Conservation (phyloP, 2,113 vertebrate genomes). For the Eulacestoma nigropectus region DNA sequence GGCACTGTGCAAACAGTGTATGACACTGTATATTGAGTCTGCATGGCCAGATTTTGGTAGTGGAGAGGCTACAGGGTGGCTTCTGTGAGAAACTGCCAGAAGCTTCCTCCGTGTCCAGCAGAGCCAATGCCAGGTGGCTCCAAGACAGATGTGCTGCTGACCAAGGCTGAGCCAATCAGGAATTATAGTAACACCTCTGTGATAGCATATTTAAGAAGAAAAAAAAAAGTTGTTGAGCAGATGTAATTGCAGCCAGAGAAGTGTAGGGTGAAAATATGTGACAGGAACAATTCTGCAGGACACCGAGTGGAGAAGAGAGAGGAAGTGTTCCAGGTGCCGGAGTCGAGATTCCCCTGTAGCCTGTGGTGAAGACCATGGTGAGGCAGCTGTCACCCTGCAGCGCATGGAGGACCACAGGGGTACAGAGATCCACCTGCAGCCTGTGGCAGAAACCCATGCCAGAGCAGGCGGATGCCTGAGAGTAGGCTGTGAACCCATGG, state of each 20-base stretch:
- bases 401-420: not conserved
- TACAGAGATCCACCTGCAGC: not conserved
- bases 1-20: not conserved
- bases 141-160: not conserved
- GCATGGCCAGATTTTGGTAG: not conserved
- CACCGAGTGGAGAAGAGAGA: not conserved
- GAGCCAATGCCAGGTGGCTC: not conserved
- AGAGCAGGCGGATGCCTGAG: not conserved
- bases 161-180: not conserved
- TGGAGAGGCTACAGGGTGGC: not conserved
- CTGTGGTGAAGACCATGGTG: not conserved
- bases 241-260: not conserved
- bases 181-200: not conserved
- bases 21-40: not conserved
- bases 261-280: not conserved
- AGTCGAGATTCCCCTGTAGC: not conserved
- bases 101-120: not conserved
- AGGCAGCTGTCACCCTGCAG: not conserved
- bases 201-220: not conserved
- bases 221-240: not conserved
- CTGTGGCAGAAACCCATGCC: accelerated
- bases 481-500: not conserved
- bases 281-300: not conserved
- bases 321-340: not conserved
- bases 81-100: not conserved